A percentile compares a stretch with the other conserved stretches of the same genome.
These are phyloP conservation scores for Uloborus plumipes DNA, from an alignment of 2,888 invertebrate genomes.

Conservation along the genomic window DNA sequence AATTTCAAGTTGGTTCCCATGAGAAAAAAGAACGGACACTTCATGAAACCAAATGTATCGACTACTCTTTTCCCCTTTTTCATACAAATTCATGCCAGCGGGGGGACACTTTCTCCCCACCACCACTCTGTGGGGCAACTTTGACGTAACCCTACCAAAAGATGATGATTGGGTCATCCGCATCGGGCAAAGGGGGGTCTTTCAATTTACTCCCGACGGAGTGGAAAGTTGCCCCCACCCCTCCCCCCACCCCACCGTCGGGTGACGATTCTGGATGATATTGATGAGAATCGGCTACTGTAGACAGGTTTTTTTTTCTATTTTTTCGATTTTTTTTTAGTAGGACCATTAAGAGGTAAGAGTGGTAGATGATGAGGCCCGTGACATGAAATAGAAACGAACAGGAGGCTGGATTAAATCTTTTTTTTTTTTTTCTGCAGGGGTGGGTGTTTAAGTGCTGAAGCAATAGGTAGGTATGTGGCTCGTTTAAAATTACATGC, in stretches of 20 bases:
- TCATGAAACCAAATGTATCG: too few species aligned
- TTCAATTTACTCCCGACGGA: not conserved
- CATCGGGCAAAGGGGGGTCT: conserved; percentile 6
- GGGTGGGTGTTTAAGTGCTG: too few species aligned
- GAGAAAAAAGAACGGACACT: too few species aligned
- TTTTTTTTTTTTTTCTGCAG: too few species aligned
- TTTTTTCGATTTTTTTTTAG: conserved; percentile 47
- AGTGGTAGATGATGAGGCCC: conserved; percentile 15
- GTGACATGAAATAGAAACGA: conserved; percentile 7
- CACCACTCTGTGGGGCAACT: conserved; percentile 23
- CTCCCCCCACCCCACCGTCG: not conserved
- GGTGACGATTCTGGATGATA: conserved; percentile 18
- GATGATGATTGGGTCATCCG: conserved; percentile 44
- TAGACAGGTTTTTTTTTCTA: conserved; percentile 11
- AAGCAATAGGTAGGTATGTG: too few species aligned
- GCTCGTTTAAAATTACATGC: too few species aligned
- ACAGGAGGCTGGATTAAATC: not conserved
- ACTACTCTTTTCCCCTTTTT: conserved; percentile 1
- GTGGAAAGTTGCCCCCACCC: too few species aligned
- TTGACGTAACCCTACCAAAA: conserved; percentile 16
- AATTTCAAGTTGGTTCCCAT: too few species aligned
- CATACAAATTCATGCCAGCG: conserved; percentile 41
- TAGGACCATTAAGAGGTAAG: conserved; percentile 40
- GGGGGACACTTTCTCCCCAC: conserved; percentile 1
- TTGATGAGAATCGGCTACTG: conserved; percentile 22